Evolutionary conservation across 2,113 vertebrate species (phyloP), one percentile per base, ranked within the genome.

Genomic region (Seriola rivoliana): DNA sequence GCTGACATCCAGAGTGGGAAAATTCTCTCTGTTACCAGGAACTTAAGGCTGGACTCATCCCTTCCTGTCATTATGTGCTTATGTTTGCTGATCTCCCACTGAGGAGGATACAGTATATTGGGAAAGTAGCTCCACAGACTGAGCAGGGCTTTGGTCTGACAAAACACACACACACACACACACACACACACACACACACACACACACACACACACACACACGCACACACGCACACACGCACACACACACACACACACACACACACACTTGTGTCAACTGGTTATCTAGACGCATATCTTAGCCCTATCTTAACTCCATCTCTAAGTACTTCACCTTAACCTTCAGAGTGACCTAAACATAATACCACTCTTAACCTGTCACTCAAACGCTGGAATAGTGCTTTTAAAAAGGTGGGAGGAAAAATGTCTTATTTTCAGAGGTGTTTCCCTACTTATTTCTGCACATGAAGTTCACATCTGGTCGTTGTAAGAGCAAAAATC

Each of bases 51-150:
- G 21, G 17, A 89, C 76, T 85, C 82, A 85, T 86, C 74, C 77
- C 73, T 79, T 91, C 82, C 92, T 92, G 79, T 91, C 88, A 90
- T 91, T 91, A 92, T 64, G 46, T 71, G 86, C 80, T 88, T 63
- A 86, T 80, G 71, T 68, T 11, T 81, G 65, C 80, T 50, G 17
- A 76, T 75, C 77, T 85, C 83, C 66, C 82, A 64, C 71, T 1
- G 63, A 75, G 80, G 57, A 66, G 42, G 78, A 23, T 29, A 42
- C 5, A 14, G 42, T 19, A 63, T 50, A 59, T 74, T 65, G 75
- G 55, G 82, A 86, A 64, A 77, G 25, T 7, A 78, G 69, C 84
- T 63, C 70, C 52, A 58, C 29, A 42, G 54, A 76, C 13, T 55
- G 9, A 80, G 80, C 57, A 8, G 52, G 38, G 68, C 54, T 73